phyloP scores from a whole-genome alignment of 2,113 vertebrate species.

The Tauraco erythrolophus region DNA sequence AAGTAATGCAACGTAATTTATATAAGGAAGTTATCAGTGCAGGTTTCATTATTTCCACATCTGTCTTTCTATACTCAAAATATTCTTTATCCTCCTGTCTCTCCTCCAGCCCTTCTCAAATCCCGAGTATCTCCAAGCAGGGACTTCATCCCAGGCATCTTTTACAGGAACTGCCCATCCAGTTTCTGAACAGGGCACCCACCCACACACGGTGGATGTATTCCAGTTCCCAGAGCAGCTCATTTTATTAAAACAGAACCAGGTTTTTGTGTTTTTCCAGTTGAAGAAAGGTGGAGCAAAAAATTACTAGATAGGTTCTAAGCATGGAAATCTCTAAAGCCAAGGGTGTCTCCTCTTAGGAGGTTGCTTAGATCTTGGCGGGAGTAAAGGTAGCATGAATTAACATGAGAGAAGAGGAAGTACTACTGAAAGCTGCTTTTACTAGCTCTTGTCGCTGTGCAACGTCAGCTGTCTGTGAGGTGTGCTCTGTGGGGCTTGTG shows the following conservation, averaged over 20 bases:
- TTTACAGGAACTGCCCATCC: background rate
- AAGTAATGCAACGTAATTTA: background rate
- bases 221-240: constrained; percentile 29
- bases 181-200: background rate
- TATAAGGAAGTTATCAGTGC: background rate
- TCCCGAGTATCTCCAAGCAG: background rate
- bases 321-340: constrained; percentile 16
- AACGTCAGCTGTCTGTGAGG: background rate
- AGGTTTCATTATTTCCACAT: background rate
- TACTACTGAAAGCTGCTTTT: background rate
- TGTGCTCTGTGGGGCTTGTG: background rate
- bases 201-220: rapidly evolving
- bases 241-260: constrained; percentile 28
- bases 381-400: background rate
- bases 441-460: background rate
- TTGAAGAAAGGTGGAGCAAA: constrained; percentile 48
- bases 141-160: background rate
- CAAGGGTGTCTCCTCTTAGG: constrained; percentile 11
- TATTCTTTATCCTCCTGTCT: background rate
- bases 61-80: background rate
- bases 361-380: background rate
- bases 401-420: background rate
- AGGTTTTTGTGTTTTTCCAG: constrained; percentile 48
- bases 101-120: background rate
- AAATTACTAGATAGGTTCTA: constrained; percentile 4